These are phyloP conservation scores for Psittacula derbiana DNA, from an alignment of 2,797 vertebrate species.

Conservation along the genomic window DNA sequence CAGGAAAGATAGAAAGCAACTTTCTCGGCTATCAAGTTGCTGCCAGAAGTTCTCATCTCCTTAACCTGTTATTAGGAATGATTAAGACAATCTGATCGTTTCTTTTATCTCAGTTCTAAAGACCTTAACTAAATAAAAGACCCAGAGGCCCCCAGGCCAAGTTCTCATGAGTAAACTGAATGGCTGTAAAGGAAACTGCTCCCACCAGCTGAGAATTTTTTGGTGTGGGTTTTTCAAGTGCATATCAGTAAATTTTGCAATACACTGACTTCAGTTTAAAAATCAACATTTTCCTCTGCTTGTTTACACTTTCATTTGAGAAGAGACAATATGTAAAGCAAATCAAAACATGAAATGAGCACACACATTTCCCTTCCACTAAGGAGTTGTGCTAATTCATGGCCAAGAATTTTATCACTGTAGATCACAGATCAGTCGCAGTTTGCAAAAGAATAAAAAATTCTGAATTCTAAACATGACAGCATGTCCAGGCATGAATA, in stretches of 20 bases:
- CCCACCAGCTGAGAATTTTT: background rate
- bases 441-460: background rate
- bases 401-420: background rate
- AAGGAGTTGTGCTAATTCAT: background rate
- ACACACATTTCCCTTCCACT: background rate
- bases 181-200: background rate
- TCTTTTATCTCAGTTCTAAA: slow-evolving; percentile 30
- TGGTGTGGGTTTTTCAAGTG: background rate
- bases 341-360: background rate
- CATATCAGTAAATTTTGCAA: background rate
- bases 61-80: slow-evolving; percentile 19
- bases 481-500: background rate
- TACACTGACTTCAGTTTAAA: background rate
- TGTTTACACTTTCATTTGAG: background rate
- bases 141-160: background rate
- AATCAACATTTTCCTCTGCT: background rate
- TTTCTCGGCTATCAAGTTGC: slow-evolving; percentile 13
- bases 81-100: background rate
- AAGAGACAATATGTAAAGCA: background rate
- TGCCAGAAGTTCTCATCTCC: slow-evolving; percentile 4
- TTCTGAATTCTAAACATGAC: background rate
- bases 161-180: background rate
- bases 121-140: background rate
- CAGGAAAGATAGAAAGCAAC: background rate
- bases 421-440: background rate